Evolutionary conservation across 2,113 vertebrate species (phyloP), one percentile per base, ranked within the genome.

Genomic region (Sinocyclocheilus rhinocerous): DNA sequence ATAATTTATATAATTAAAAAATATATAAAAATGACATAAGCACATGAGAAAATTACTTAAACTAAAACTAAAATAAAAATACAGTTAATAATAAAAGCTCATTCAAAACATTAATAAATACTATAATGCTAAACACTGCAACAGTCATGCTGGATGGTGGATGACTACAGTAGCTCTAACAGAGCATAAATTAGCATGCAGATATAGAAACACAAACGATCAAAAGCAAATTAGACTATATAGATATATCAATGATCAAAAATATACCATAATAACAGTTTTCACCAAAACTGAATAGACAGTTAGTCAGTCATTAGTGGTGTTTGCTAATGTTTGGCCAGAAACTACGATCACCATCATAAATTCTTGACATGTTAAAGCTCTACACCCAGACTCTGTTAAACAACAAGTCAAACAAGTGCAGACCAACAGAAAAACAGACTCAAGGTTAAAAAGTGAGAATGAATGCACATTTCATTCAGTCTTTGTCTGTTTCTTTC

Each of bases 361-460:
- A 24, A 24, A 63, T 4, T 63, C 59, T 52, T 76, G 20, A 61
- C 42, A 39, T 1, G 9, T 12, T 12, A 50, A 13, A 0, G 5
- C 13, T 39, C 18, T 78, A 10, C 29, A 22, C 6, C 18, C 55
- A 59, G 55, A 20, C 55, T 59, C 20, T 22, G 10, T 52, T 36
- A n/a, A 79, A 78, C 18, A 57, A 36, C 76, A 16, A 61, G 33
- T 79, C 55, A 59, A 79, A 61, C 77, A 48, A 13, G 39, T 72
- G 69, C 36, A 72, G 69, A 5, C 69, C 5, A n/a, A 12, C 69
- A 22, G 69, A 39, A 12, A 39, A 73, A 39, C 55, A 9, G 4
- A 1, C 9, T 70, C 26, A 9, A 39, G 22, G 50, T 26, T n/a
- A 61, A 39, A 84, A 24, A 39, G 45, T 12, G 15, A 57, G 11